phyloP scores from a whole-genome alignment of 2,113 vertebrate genomes.

The Dendrocopos noguchii region DNA sequence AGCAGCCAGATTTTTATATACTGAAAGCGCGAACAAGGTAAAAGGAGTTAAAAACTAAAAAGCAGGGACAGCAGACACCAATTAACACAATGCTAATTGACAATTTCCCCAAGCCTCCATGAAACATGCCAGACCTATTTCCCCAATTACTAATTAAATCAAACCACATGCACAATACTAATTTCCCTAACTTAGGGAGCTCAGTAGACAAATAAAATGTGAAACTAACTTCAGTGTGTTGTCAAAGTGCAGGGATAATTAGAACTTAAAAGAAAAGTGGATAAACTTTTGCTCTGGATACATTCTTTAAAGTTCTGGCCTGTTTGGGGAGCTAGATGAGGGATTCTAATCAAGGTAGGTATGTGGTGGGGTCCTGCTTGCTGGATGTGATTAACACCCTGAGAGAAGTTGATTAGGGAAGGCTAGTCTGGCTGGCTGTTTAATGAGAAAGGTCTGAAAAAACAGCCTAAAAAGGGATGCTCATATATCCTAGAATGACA shows the following conservation, averaged over 20 bases:
- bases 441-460: neutral
- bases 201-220: conserved; percentile 81
- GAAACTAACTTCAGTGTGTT: conserved; percentile 77
- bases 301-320: conserved; percentile 29
- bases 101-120: conserved; percentile 86
- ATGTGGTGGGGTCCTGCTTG: neutral
- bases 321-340: neutral
- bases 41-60: conserved; percentile 89
- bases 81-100: conserved; percentile 89
- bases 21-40: conserved; percentile 83
- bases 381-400: neutral
- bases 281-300: conserved; percentile 50
- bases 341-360: neutral
- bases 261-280: conserved; percentile 50
- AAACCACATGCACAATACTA: conserved; percentile 82
- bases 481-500: neutral
- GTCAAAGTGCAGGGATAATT: conserved; percentile 63
- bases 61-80: conserved; percentile 86
- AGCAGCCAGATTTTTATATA: conserved; percentile 81
- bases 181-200: conserved; percentile 84
- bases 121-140: conserved; percentile 86
- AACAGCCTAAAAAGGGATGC: neutral
- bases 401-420: neutral
- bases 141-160: conserved; percentile 89
- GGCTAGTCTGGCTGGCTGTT: neutral